phyloP scores from a whole-genome alignment of 1,140 invertebrate genomes.

The Diplogasteroides magnus region DNA sequence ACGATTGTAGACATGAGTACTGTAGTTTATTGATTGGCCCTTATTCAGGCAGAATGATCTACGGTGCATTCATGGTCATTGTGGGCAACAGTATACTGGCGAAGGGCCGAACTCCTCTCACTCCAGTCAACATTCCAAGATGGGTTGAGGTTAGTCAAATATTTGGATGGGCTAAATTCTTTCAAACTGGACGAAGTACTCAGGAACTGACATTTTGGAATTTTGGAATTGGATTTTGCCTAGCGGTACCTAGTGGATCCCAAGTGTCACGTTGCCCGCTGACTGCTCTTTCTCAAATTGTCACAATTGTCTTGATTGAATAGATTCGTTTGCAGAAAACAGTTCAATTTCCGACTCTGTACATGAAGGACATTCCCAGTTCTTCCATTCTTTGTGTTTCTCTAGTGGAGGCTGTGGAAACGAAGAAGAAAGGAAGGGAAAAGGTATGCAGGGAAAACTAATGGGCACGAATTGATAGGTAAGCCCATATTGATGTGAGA shows the following conservation, averaged over 20 bases:
- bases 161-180: not conserved
- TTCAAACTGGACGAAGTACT: not conserved
- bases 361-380: conserved; percentile 51
- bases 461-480: too few relatives aligned
- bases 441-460: conserved; percentile 10
- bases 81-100: not conserved
- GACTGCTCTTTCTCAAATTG: too few relatives aligned
- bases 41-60: not conserved
- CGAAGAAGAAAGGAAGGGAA: conserved; percentile 4
- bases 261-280: too few relatives aligned
- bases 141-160: conserved; percentile 28
- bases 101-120: not conserved
- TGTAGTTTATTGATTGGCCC: too few relatives aligned
- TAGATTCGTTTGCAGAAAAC: conserved; percentile 16
- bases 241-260: too few relatives aligned
- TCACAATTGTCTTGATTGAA: too few relatives aligned
- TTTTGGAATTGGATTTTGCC: too few relatives aligned
- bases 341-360: conserved; percentile 37
- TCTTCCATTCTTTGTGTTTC: conserved; percentile 45
- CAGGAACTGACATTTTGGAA: too few relatives aligned
- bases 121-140: conserved; percentile 23
- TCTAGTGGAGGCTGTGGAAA: conserved; percentile 23
- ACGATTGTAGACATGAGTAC: not conserved
- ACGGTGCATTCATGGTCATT: not conserved
- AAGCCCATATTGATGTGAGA: too few relatives aligned